Evolutionary conservation across 2,797 vertebrate species (phyloP), one percentile per base, ranked within the genome.

Genomic region (Mycteria americana): DNA sequence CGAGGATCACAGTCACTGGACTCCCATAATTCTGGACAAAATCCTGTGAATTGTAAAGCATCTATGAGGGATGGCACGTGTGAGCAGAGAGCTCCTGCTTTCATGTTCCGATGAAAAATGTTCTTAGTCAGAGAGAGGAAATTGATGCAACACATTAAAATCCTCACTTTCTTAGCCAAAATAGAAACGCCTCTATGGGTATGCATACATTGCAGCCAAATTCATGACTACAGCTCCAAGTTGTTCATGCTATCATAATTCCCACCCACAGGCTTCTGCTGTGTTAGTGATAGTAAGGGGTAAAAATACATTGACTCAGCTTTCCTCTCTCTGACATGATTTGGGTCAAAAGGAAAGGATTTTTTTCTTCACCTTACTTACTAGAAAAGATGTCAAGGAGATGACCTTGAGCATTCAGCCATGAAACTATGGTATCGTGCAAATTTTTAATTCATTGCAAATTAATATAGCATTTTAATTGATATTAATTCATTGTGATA

Each of bases 121-220:
- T 83, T 75, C 72, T 62, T 53, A 92, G 57, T 69, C 73, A 79
- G 57, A 46, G 60, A 80, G 74, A 73, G 45, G 39, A 77, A 59
- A 33, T 77, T 84, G 74, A 85, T 69, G 69, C 60, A 87, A 85
- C 70, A 89, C 69, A 46, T 68, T 50, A 68, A 78, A 81, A 85
- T 69, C 56, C 41, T 79, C 54, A 88, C 54, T 92, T 83, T 65
- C 54, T 74, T 31, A 73, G 35, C 27, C 74, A 69, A 77, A 90
- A 54, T 30, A 81, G 78, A 69, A 92, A 84, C 0, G 7, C 72
- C 43, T 51, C 37, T 75, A 24, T 0, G 13, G 39, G 15, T 56
- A 81, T 68, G 54, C 60, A 51, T 74, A 30, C n/a, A 23, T 13
- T 41, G 60, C 65, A 81, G 74, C 35, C 60, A 50, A 31, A 76